Evolutionary conservation across 2,888 invertebrate species (phyloP), one percentile per base, ranked within the genome.

Genomic region (Trilocha varians): DNA sequence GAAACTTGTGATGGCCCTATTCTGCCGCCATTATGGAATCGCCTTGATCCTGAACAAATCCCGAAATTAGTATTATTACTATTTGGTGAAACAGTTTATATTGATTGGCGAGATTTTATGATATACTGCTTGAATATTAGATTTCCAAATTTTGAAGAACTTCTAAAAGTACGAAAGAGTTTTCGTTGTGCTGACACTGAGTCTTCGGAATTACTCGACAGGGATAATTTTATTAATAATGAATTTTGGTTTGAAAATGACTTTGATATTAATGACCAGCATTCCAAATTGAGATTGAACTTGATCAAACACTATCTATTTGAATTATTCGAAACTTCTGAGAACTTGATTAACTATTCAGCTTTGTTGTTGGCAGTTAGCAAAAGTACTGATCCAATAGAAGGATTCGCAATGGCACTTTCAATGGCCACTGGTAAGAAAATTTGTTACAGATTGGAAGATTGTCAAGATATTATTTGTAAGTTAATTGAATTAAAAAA

Each of bases 21-120:
- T 32, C 70, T 80, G 49, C 71, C 73, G 39, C 61, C 72, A 59
- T 38, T 59, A 8, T 88, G 88, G 88, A 69, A 59, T 45, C 62
- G 56, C 9, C 49, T 88, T 9, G 71, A 78, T 47, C 72, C 82
- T 1, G 73, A 76, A 25, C 69, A 87, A 48, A 65, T 88, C 16
- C 65, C 78, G 1, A 75, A 71, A 50, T 52, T 88, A 32, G 74
- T 88, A 0, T 62, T 62, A 39, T 51, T 64, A 32, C 46, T 90
- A 13, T 91, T 88, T 59, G 89, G 89, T 1, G 78, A 87, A 36
- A 77, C 79, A 0, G 84, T 83, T 8, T 87, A 87, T 47, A 57
- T 91, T 8, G 88, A 90, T 54, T 91, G 91, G 91, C 87, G 88
- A 55, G 90, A 91, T 62, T 91, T 91, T 55, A 70, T 91, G 9